phyloP scores from a whole-genome alignment of 1,140 invertebrate species.

The Trypoxylus dichotomus region DNA sequence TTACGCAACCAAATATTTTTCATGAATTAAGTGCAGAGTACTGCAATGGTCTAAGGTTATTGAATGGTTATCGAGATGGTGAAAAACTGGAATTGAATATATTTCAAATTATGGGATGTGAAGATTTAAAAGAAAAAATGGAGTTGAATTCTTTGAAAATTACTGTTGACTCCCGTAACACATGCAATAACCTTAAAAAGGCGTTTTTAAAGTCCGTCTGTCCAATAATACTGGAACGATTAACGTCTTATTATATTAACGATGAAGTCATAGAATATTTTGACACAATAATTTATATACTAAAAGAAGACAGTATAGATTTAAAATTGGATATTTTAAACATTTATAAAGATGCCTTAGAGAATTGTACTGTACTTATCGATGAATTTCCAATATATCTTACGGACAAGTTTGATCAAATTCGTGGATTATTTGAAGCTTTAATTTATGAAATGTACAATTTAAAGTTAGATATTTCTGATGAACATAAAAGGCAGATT shows the following conservation, averaged over 20 bases:
- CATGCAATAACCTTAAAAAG: slow-evolving; percentile 39
- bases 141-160: slow-evolving; percentile 54
- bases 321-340: slow-evolving; percentile 43
- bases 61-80: slow-evolving; percentile 53
- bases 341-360: slow-evolving; percentile 40
- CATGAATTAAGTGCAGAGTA: slow-evolving; percentile 56
- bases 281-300: slow-evolving; percentile 42
- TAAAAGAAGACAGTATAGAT: slow-evolving; percentile 33
- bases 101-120: slow-evolving; percentile 54
- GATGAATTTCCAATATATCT: slow-evolving; percentile 36
- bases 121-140: slow-evolving; percentile 54
- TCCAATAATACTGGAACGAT: slow-evolving; percentile 41
- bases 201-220: slow-evolving; percentile 45
- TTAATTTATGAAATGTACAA: slow-evolving; percentile 42
- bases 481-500: not conserved
- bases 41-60: slow-evolving; percentile 50
- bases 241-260: slow-evolving; percentile 23
- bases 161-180: slow-evolving; percentile 37
- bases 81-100: slow-evolving; percentile 45
- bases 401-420: slow-evolving; percentile 32
- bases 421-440: slow-evolving; percentile 43
- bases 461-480: slow-evolving; percentile 26
- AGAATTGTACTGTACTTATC: slow-evolving; percentile 33
- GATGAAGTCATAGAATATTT: slow-evolving; percentile 34
- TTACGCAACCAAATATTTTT: slow-evolving; percentile 56